phyloP scores from a whole-genome alignment of 2,113 vertebrate genomes.

The Tinamus guttatus region DNA sequence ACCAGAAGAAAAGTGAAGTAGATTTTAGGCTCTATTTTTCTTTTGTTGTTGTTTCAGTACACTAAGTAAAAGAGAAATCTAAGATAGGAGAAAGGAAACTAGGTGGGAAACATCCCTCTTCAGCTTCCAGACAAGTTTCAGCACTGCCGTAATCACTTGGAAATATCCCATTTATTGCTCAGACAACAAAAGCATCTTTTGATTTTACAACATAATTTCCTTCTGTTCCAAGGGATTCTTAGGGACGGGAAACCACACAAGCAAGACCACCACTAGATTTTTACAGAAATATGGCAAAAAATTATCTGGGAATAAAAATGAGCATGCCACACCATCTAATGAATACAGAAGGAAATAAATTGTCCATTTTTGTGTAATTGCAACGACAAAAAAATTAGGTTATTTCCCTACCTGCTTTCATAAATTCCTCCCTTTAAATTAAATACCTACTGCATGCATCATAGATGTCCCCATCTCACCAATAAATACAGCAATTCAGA shows the following conservation, averaged over 20 bases:
- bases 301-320: background rate
- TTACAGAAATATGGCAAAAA: background rate
- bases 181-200: background rate
- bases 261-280: background rate
- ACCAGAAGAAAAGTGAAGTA: background rate
- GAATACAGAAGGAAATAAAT: background rate
- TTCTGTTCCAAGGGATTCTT: background rate
- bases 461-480: background rate
- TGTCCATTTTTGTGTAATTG: too few relatives aligned
- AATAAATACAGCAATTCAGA: background rate
- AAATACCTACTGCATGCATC: background rate
- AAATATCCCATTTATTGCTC: background rate
- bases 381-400: too few relatives aligned
- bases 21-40: background rate
- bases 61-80: background rate
- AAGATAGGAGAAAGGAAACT: accelerated
- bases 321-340: background rate
- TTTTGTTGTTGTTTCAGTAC: background rate
- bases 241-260: background rate
- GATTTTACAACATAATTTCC: background rate
- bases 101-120: background rate
- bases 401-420: background rate
- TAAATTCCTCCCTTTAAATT: background rate
- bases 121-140: background rate
- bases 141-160: background rate